Conservation (phyloP, 2,113 vertebrate species). For the Upupa epops region DNA sequence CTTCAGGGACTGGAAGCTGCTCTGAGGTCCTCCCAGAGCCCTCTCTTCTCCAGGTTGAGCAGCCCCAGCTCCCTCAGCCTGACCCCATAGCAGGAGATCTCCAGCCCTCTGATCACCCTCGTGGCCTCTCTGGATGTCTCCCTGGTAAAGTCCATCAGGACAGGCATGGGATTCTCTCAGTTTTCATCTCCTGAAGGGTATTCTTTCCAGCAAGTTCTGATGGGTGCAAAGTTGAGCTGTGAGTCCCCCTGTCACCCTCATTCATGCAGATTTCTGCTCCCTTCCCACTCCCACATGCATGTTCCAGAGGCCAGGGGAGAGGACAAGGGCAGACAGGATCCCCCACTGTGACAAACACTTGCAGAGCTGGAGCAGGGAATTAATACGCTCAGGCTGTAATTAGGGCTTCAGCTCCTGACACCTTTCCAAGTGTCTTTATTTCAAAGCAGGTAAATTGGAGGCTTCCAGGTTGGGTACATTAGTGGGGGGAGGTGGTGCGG, state of each 20-base stretch:
- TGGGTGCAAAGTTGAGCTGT: not conserved
- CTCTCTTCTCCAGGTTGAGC: too few species aligned
- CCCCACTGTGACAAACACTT: conserved; percentile 38
- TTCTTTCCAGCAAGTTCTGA: not conserved
- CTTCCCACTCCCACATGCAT: conserved; percentile 6
- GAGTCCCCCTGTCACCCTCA: rapidly evolving
- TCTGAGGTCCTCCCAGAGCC: too few species aligned
- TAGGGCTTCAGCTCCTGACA: conserved; percentile 79
- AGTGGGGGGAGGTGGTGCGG: not conserved
- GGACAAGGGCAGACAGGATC: conserved; percentile 60
- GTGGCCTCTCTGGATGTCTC: too few species aligned
- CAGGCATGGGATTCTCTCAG: not conserved
- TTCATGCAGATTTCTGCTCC: not conserved
- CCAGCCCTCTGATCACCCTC: too few species aligned
- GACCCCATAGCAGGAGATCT: too few species aligned
- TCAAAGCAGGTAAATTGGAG: conserved; percentile 80
- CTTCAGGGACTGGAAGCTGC: too few species aligned
- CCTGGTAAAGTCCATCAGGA: not conserved
- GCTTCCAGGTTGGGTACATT: conserved; percentile 38
- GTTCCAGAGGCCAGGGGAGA: conserved; percentile 20
- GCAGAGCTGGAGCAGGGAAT: conserved; percentile 63
- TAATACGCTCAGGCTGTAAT: conserved; percentile 78
- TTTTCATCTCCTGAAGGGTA: not conserved
- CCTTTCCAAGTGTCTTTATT: conserved; percentile 75
- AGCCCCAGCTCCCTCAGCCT: too few species aligned